Conservation (phyloP, 92 coral and sea anemone genomes). For the Zoanthus sansibaricus region DNA sequence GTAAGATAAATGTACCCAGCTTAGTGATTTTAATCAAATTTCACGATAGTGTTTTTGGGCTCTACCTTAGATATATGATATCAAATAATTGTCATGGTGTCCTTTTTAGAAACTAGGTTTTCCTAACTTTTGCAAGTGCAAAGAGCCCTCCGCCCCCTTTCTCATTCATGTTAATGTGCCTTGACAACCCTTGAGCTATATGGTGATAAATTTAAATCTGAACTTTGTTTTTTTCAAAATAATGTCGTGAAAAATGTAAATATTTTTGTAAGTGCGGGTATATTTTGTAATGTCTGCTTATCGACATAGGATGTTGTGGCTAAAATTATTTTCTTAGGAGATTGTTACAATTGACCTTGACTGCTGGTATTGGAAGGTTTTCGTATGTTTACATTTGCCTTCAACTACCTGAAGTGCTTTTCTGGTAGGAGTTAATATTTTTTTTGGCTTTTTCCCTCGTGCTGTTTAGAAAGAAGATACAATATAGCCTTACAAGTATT, state of each 20-base stretch:
- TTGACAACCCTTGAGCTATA: too few species aligned
- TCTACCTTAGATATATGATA: not conserved
- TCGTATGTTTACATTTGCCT: not conserved
- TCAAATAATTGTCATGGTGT: too few species aligned
- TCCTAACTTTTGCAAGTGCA: too few species aligned
- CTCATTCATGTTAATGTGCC: too few species aligned
- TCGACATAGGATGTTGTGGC: constrained; percentile 4
- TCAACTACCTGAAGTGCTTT: constrained; percentile 3
- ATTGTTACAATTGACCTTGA: not conserved
- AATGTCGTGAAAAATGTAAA: not conserved
- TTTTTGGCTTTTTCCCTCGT: not conserved
- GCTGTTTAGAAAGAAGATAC: not conserved
- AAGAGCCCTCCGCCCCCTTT: too few species aligned
- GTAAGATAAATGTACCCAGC: not conserved
- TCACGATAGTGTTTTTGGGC: too few species aligned
- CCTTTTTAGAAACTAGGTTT: too few species aligned
- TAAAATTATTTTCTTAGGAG: not conserved
- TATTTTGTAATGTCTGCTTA: not conserved
- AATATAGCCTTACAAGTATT: not conserved
- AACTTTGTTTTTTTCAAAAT: not conserved
- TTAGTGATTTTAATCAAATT: not conserved
- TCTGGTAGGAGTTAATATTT: constrained; percentile 50
- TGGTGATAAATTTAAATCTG: too few species aligned
- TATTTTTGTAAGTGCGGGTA: not conserved
- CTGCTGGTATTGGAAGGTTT: not conserved